phyloP scores from a whole-genome alignment of 2,113 vertebrate genomes.

The Hippocampus mohnikei region DNA sequence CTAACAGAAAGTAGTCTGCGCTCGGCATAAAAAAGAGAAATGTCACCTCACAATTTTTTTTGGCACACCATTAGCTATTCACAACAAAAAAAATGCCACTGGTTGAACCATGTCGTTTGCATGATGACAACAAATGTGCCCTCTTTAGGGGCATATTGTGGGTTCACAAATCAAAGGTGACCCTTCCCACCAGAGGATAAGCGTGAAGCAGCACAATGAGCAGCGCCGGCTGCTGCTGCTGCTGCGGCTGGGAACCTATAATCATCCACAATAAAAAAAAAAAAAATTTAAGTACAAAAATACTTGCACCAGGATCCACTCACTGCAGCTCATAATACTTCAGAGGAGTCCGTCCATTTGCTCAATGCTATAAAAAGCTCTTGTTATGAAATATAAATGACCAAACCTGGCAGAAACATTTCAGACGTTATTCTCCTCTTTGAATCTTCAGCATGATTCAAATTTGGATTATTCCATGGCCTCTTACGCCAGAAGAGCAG shows the following conservation, averaged over 20 bases:
- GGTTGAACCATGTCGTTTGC: not conserved
- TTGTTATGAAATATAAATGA: conserved; percentile 1
- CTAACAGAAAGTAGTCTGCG: no score
- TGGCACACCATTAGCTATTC: not conserved
- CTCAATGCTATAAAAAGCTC: not conserved
- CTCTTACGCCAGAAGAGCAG: not conserved
- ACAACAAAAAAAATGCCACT: not conserved
- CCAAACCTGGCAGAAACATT: not conserved
- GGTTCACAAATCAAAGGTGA: not conserved
- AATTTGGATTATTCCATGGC: conserved; percentile 1
- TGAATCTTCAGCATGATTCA: not conserved
- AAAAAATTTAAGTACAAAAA: not conserved
- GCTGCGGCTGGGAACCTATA: not conserved
- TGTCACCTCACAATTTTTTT: not conserved
- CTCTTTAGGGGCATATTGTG: not conserved
- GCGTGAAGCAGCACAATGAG: not conserved
- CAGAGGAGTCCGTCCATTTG: not conserved
- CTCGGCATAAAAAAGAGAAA: no score
- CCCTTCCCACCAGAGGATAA: not conserved
- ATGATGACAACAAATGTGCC: not conserved
- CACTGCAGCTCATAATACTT: not conserved
- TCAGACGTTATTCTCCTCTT: not conserved
- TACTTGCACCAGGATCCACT: not conserved
- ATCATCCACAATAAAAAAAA: not conserved
- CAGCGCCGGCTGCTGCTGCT: not conserved